A percentile compares a stretch with the other conserved stretches of the same genome.
These are phyloP conservation scores for Azorinus chamasolen DNA, from an alignment of 2,888 invertebrate genomes.

Conservation along the genomic window DNA sequence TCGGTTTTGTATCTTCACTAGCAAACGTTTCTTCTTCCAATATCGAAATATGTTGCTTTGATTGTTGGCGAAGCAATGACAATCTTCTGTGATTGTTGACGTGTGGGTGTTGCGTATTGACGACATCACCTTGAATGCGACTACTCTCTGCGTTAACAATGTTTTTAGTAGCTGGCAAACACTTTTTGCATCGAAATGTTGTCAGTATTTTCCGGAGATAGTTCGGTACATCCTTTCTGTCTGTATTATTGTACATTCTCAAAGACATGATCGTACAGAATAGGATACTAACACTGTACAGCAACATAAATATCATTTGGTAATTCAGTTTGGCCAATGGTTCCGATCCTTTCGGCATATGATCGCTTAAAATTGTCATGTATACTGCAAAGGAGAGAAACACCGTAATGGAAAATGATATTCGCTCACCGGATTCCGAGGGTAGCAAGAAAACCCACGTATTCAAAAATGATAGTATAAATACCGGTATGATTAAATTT, in stretches of 20 bases:
- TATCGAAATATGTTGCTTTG: too few species aligned
- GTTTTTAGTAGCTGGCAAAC: too few species aligned
- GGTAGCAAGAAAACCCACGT: constrained; percentile 37
- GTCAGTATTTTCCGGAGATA: too few species aligned
- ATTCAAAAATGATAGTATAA: constrained; percentile 22
- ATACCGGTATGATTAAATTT: constrained; percentile 26
- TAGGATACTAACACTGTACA: constrained; percentile 30
- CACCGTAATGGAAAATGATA: constrained; percentile 29
- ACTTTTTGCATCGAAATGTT: too few species aligned
- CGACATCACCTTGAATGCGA: too few species aligned
- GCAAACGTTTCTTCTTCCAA: too few species aligned
- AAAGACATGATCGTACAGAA: constrained; percentile 22
- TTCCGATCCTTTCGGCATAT: constrained; percentile 38
- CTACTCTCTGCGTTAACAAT: too few species aligned
- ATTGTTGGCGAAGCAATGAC: too few species aligned
- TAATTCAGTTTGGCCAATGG: constrained; percentile 17
- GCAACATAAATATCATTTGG: constrained; percentile 17
- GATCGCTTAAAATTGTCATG: constrained; percentile 39
- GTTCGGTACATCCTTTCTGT: constrained; percentile 2
- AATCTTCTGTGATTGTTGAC: too few species aligned
- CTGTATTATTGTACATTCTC: constrained; percentile 10
- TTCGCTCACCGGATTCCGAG: constrained; percentile 37
- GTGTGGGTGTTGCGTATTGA: too few species aligned
- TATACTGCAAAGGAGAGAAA: constrained; percentile 34
- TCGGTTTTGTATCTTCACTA: too few species aligned